Evolutionary conservation across 1,140 invertebrate genomes (phyloP).

Genomic region (Carcinoscorpius rotundicauda): DNA sequence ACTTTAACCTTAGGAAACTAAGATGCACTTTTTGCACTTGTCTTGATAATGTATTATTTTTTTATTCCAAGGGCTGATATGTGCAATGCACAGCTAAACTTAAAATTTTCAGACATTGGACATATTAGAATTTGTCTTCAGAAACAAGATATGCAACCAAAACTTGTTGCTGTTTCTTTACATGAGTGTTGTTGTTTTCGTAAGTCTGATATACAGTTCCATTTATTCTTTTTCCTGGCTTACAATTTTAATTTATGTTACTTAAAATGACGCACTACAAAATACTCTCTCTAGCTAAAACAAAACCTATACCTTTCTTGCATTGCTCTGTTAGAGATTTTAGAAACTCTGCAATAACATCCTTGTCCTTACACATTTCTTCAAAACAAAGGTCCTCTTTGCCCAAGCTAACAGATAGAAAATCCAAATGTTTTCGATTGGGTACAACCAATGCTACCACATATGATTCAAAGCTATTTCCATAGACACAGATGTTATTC

Average conservation of each 20-base stretch:
- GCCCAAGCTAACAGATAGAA: slow-evolving; percentile 50
- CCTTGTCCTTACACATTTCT: slow-evolving; percentile 55
- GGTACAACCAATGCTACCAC: slow-evolving; percentile 86
- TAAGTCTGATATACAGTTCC: background rate
- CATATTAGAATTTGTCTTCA: too few relatives aligned
- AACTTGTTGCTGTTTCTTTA: background rate
- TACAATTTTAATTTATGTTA: background rate
- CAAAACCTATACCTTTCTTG: slow-evolving; percentile 43
- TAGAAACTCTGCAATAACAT: slow-evolving; percentile 62
- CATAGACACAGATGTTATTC: slow-evolving; percentile 95
- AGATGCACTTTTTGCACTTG: too few relatives aligned
- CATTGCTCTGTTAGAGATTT: slow-evolving; percentile 65
- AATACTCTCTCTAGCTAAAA: background rate
- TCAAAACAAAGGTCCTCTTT: slow-evolving; percentile 48
- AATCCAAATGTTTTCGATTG: slow-evolving; percentile 48
- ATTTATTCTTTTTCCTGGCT: background rate
- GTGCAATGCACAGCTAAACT: background rate
- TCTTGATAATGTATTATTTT: too few relatives aligned
- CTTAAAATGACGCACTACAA: background rate
- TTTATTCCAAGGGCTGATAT: too few relatives aligned
- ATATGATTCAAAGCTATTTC: slow-evolving; percentile 67
- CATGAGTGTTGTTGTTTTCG: background rate
- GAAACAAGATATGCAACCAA: too few relatives aligned
- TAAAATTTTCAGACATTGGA: too few relatives aligned
- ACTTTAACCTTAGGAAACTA: background rate